Evolutionary conservation across 64 coral and sea anemone genomes (phyloP).

Genomic region (Montipora cactus): DNA sequence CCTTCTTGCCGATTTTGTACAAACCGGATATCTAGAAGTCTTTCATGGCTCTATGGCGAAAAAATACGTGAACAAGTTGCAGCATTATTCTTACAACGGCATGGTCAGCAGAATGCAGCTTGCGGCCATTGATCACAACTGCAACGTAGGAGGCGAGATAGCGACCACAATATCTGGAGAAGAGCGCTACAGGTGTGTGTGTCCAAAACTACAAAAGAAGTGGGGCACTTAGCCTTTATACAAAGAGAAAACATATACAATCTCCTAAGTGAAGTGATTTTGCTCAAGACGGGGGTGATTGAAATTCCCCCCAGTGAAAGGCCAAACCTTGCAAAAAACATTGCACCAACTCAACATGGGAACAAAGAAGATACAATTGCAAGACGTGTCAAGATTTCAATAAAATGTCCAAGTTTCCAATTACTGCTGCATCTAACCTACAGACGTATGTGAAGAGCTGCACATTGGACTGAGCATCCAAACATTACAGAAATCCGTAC

Average conservation of each 20-base stretch:
- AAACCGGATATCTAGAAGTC: constrained; percentile 42
- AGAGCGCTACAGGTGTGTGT: constrained; percentile 17
- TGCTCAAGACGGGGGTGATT: background rate
- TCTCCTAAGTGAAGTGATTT: background rate
- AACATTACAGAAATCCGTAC: no score
- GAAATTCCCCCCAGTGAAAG: background rate
- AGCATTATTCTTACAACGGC: constrained; percentile 64
- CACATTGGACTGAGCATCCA: no score
- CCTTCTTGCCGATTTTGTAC: constrained; percentile 13
- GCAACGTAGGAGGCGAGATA: background rate
- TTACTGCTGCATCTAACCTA: no score
- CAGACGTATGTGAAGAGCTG: no score
- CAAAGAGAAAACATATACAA: background rate
- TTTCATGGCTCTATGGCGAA: constrained; percentile 24
- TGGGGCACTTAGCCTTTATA: background rate
- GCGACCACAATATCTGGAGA: constrained; percentile 22
- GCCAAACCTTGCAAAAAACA: background rate
- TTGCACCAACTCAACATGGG: background rate
- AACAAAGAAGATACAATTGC: background rate
- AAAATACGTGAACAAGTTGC: constrained; percentile 19
- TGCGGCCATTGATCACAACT: constrained; percentile 23
- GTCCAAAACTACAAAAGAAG: constrained; percentile 3
- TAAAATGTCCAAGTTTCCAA: no score
- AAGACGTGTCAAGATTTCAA: background rate
- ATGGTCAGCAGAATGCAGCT: constrained; percentile 61